These are phyloP conservation scores for Limnephilus rhombicus DNA, from an alignment of 2,888 invertebrate species.

Conservation along the genomic window DNA sequence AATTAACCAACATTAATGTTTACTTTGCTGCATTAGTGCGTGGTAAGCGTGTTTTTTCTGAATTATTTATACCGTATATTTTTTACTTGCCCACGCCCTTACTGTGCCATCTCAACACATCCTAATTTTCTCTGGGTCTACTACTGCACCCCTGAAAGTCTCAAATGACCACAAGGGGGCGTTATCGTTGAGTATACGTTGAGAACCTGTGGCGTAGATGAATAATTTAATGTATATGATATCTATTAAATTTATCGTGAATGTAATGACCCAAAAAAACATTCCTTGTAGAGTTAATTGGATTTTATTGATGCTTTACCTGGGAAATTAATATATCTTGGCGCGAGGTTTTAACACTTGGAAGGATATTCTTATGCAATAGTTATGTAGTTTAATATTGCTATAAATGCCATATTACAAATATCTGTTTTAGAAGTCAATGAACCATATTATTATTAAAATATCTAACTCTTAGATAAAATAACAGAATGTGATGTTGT, in stretches of 20 bases:
- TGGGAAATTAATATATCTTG: not conserved
- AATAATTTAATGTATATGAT: not conserved
- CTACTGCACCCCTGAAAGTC: no score
- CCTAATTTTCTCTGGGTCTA: no score
- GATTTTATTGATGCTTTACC: not conserved
- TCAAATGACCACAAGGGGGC: no score
- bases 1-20: no score
- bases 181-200: no score
- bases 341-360: not conserved
- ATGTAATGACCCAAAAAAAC: constrained; percentile 34
- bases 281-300: constrained; percentile 17
- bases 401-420: not conserved
- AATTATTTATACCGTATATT: no score
- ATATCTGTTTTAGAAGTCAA: not conserved
- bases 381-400: not conserved
- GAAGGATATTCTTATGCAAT: not conserved
- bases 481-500: not conserved
- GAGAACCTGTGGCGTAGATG: no score
- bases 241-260: not conserved
- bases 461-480: not conserved
- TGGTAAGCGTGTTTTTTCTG: no score
- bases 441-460: not conserved
- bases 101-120: no score
- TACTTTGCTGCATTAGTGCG: no score
- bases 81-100: no score